Base-by-base conservation (phyloP, 2,113 vertebrate genomes). In the Tringa solitaria region DNA sequence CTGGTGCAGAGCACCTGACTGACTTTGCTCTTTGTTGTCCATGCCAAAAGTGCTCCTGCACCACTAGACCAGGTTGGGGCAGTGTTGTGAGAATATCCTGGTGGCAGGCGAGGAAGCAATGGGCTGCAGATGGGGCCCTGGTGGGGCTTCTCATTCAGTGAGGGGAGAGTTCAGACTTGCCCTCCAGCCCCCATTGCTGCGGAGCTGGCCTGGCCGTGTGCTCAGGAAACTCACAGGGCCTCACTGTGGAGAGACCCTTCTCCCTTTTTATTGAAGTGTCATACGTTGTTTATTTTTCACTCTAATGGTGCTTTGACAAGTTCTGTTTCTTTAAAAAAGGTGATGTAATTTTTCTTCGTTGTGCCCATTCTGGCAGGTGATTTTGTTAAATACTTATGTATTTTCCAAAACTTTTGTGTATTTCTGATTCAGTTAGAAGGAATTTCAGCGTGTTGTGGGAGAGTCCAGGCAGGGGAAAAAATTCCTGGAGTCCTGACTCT, bases 211-310 rank as follows among this genome's bases (percentile, higher is more conserved):
- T 57, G 75, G 32, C 51, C 37, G 8, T 3, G 1, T 39, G 8
- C 32, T 84, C 2, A 4, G 37, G 27, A 27, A 65, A 32, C 77
- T 89, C 3, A 0, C 3, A 4, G 60, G 54, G 18, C 46, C 21
- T 79, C 8, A 1, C 72, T 67, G 46, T 14, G 61, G 35, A n/a
- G 53, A 48, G 15, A 28, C 21, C 30, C 19, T 81, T 6, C 30
- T 81, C 32, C 32, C 22, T 57, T 61, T 63, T 46, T 4, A 16
- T 8, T 35, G 9, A 22, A 27, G 3, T 54, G 23, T 27, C 1
- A 0, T 22, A 13, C 23, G 20, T 45, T 7, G 1, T 35, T 15
- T 35, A 0, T 0, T 78, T 77, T 59, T 80, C 28, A 26, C 15
- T 68, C 59, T 24, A 10, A 7, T 2, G 15, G 13, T 72, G 37